phyloP scores from a whole-genome alignment of 2,113 vertebrate species.

The Anthoscopus minutus region DNA sequence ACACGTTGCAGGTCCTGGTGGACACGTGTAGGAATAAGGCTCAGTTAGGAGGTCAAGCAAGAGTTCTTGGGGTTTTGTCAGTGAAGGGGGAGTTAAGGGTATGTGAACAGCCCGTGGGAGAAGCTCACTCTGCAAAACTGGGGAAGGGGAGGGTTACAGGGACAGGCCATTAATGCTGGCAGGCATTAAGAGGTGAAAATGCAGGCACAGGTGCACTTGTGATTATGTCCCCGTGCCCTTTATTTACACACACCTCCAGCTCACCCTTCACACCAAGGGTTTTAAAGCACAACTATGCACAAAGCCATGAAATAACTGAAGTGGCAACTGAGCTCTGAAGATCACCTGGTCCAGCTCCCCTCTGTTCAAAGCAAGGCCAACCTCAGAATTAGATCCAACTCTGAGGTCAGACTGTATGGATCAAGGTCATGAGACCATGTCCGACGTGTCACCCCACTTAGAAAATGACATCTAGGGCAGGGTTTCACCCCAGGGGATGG shows the following conservation, averaged over 20 bases:
- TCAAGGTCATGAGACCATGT: background rate
- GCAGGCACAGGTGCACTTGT: background rate
- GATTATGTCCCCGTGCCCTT: background rate
- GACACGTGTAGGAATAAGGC: background rate
- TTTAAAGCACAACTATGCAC: background rate
- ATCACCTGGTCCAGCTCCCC: background rate
- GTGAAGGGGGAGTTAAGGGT: background rate
- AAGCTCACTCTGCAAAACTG: background rate
- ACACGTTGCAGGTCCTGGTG: background rate
- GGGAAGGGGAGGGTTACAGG: background rate
- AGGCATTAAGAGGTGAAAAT: constrained; percentile 1
- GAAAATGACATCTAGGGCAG: background rate
- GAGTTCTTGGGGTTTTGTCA: background rate
- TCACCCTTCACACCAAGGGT: background rate
- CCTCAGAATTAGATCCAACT: background rate
- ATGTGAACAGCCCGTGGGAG: background rate
- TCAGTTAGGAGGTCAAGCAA: background rate
- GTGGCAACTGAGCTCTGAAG: background rate
- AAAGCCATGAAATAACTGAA: background rate
- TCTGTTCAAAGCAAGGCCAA: background rate
- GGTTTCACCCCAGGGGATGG: background rate
- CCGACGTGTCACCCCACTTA: background rate
- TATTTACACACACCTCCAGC: background rate
- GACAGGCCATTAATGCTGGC: background rate
- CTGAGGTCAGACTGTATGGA: background rate